Evolutionary conservation across 2,888 invertebrate genomes (phyloP).

Genomic region (Trachelus troglodyta): DNA sequence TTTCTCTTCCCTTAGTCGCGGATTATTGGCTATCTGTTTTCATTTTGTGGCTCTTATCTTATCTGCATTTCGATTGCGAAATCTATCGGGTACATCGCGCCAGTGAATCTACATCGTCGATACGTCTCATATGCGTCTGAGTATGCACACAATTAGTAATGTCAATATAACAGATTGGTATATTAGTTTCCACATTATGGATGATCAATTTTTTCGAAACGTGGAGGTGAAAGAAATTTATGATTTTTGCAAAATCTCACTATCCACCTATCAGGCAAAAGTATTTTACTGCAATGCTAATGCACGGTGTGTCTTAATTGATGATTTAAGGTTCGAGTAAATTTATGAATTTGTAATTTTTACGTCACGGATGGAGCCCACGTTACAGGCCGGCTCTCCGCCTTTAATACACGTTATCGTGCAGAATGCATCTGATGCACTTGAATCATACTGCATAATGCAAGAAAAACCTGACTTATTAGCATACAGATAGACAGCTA

Average conservation of each 20-base stretch:
- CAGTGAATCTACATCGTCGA: background rate
- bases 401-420: background rate
- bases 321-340: background rate
- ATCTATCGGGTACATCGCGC: background rate
- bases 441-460: background rate
- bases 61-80: background rate
- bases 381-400: background rate
- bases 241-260: background rate
- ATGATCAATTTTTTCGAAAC: background rate
- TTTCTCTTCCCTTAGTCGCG: background rate
- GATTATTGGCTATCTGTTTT: background rate
- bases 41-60: background rate
- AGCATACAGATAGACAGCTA: conserved; percentile 16
- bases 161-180: background rate
- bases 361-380: background rate
- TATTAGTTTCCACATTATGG: too few relatives aligned
- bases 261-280: background rate
- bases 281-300: background rate
- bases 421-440: background rate
- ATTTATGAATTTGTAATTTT: background rate
- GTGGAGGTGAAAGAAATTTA: too few relatives aligned
- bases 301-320: background rate
- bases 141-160: background rate
- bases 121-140: background rate
- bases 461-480: background rate